These are phyloP conservation scores for human (Homo sapiens) DNA, from an alignment of 2,113 vertebrate genomes.

Conservation along the genomic window DNA sequence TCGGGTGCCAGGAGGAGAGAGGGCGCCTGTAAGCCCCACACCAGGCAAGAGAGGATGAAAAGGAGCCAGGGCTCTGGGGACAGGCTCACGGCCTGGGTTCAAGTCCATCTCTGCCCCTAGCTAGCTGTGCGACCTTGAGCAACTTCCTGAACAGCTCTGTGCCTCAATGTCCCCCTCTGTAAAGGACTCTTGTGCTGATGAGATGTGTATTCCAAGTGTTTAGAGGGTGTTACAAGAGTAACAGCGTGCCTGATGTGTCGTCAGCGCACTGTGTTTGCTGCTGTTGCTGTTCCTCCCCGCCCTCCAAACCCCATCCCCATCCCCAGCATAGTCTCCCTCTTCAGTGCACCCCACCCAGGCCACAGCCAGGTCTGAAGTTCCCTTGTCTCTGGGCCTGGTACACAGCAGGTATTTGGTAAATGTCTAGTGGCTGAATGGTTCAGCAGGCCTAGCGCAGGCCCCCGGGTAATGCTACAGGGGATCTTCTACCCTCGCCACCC, in stretches of 20 bases:
- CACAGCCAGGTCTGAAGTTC: neutral
- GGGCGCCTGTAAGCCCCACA: fast-evolving
- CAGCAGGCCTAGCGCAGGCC: fast-evolving
- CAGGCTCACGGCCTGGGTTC: neutral
- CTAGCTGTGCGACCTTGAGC: neutral
- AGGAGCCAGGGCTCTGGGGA: neutral
- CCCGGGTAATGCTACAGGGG: neutral
- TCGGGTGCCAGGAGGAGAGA: neutral
- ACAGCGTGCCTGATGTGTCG: too few relatives aligned
- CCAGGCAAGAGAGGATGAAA: neutral
- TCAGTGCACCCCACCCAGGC: neutral
- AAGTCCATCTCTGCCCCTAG: neutral
- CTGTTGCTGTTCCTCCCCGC: too few relatives aligned
- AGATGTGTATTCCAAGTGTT: fast-evolving
- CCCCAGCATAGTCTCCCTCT: neutral
- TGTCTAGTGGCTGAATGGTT: neutral
- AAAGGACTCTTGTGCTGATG: neutral
- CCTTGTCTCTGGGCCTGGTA: neutral
- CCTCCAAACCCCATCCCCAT: neutral
- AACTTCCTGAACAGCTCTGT: neutral
- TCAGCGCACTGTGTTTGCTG: neutral
- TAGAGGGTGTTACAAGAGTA: neutral
- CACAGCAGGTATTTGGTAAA: neutral
- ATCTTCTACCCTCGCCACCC: neutral
- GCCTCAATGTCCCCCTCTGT: neutral